Evolutionary conservation across 2,888 invertebrate genomes (phyloP), one percentile per base, ranked within the genome.

Genomic region (Hipparchia semele): DNA sequence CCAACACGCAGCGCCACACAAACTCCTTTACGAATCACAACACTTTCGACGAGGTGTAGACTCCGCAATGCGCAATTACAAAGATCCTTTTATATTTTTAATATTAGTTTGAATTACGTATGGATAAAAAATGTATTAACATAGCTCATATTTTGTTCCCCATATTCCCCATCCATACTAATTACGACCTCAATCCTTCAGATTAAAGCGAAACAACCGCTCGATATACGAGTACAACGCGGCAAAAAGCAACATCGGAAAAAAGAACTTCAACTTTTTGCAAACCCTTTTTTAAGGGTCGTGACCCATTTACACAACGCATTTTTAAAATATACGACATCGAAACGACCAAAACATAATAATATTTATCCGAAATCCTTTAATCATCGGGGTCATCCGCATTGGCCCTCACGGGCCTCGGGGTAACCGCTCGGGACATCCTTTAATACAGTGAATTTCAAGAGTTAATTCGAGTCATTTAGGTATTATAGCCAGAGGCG

Each of bases 181-280:
- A 54, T 66, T 49, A 49, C 61, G 13, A 9, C 13, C 13, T 1
- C 54, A 49, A 53, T 54, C 53, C 61, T 61, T 6, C 33, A 12
- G 45, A 62, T 39, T 56, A 56, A 56, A 56, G 62, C 13, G 33
- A 39, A 53, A 70, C n/a, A 12, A 33, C 45, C 45, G 13, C 68
- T 62, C 59, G 56, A 60, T 68, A 54, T 54, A 23, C 23, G 23
- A 23, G 23, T 45, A 46, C 46, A 59, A 33, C 46, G 68, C 46
- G 51, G 73, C 62, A 60, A 61, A 68, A 60, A 70, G 70, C 49
- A 56, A 68, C 59, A n/a, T 66, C 61, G 72, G 62, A 65, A 67
- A 71, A 58, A 67, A 65, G 49, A 58, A 60, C 70, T 23, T 66
- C 68, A 59, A 73, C 68, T 68, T 71, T 66, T 69, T 68, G 68